Percentiles rank a stretch among this genome's conserved stretches.
Conservation (phyloP, 1,140 invertebrate genomes). For the Drosophila navojoa region DNA sequence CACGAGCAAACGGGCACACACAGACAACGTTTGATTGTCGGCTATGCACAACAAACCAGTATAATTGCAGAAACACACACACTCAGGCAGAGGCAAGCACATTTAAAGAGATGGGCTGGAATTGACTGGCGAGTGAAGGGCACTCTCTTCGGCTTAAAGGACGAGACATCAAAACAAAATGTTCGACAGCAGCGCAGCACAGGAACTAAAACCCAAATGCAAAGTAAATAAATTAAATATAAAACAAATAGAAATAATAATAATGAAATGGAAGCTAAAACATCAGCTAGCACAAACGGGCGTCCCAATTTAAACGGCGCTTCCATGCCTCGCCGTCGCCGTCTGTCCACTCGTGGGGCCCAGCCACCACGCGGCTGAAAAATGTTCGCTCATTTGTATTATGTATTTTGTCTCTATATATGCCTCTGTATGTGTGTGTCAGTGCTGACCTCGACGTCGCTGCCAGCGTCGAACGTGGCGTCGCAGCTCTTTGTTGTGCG, state of each 20-base stretch:
- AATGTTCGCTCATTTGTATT: constrained; percentile 65
- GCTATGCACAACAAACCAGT: constrained; percentile 73
- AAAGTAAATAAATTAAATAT: constrained; percentile 16
- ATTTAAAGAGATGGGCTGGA: constrained; percentile 24
- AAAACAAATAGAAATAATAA: constrained; percentile 50
- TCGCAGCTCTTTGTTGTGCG: constrained; percentile 42
- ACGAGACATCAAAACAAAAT: constrained; percentile 34
- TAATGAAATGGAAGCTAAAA: constrained; percentile 66
- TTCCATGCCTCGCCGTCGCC: not conserved
- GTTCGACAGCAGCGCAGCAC: constrained; percentile 20
- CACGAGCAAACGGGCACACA: not conserved
- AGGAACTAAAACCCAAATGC: constrained; percentile 7
- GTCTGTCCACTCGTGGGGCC: constrained; percentile 27
- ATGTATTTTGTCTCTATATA: constrained; percentile 40
- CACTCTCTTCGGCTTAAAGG: constrained; percentile 50
- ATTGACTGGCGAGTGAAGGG: constrained; percentile 50
- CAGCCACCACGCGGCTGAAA: constrained; percentile 39
- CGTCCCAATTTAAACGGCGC: constrained; percentile 38
- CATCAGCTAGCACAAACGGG: constrained; percentile 27
- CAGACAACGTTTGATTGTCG: constrained; percentile 71
- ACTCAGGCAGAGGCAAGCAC: constrained; percentile 20
- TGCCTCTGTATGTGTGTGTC: constrained; percentile 31
- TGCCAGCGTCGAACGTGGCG: constrained; percentile 26
- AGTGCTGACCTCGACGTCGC: constrained; percentile 61
- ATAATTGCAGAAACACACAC: constrained; percentile 66